A percentile compares a stretch with the other conserved stretches of the same genome.
Evolutionary conservation across 2,113 vertebrate genomes (phyloP).

Genomic region (Gadus chalcogrammus): DNA sequence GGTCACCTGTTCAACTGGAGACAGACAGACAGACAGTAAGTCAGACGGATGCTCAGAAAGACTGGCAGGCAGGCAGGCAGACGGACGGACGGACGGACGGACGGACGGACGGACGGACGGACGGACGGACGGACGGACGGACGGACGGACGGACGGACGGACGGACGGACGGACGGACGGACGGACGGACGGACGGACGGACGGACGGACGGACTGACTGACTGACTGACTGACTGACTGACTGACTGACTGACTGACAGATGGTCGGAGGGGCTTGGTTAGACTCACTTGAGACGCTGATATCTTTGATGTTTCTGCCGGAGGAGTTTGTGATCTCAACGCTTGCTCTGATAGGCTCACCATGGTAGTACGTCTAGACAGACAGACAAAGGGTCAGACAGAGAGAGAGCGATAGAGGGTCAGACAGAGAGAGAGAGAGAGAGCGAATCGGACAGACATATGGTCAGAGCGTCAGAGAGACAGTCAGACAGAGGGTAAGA

Average conservation of each 20-base stretch:
- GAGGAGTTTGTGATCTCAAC: conserved; percentile 87
- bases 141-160: not conserved
- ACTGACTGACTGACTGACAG: not conserved
- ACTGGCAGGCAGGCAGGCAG: conserved; percentile 1
- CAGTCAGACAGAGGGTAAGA: too few relatives aligned
- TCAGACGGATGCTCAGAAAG: not conserved
- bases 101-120: not conserved
- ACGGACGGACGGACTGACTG: not conserved
- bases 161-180: not conserved
- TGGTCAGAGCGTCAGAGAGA: too few relatives aligned
- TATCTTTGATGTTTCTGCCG: conserved; percentile 85
- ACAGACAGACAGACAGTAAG: conserved; percentile 10
- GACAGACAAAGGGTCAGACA: too few relatives aligned
- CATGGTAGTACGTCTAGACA: conserved; percentile 83
- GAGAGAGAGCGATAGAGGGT: too few relatives aligned
- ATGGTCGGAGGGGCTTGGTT: not conserved
- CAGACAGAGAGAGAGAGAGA: too few relatives aligned
- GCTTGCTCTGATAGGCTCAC: conserved; percentile 80
- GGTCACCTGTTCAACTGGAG: conserved; percentile 87
- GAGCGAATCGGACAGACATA: too few relatives aligned
- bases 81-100: not conserved
- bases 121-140: not conserved
- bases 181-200: not conserved
- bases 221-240: not conserved
- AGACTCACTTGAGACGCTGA: conserved; percentile 80